phyloP scores from a whole-genome alignment of 2,113 vertebrate species.

The Neogobius melanostomus region DNA sequence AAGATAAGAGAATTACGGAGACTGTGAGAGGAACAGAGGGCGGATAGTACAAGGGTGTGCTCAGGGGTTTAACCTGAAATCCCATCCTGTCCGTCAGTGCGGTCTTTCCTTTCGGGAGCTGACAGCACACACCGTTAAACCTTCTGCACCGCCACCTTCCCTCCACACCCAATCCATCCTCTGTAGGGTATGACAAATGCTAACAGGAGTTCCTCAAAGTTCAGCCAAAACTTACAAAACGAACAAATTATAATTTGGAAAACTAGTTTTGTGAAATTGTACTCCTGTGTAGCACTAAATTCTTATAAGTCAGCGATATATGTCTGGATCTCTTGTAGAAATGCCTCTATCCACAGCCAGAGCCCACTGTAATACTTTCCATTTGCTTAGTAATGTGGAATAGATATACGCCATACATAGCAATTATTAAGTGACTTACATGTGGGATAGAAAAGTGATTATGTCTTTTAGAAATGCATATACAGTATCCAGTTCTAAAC shows the following conservation, averaged over 20 bases:
- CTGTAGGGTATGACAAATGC: slow-evolving; percentile 20
- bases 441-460: background rate
- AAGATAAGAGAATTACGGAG: slow-evolving; percentile 1
- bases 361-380: too few relatives aligned
- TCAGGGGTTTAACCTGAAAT: slow-evolving; percentile 38
- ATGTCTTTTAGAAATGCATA: background rate
- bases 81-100: slow-evolving; percentile 45
- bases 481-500: slow-evolving; percentile 54
- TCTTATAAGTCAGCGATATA: too few relatives aligned
- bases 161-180: slow-evolving; percentile 44
- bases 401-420: too few relatives aligned
- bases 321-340: too few relatives aligned
- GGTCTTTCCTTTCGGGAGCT: slow-evolving; percentile 38
- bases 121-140: slow-evolving; percentile 45
- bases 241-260: too few relatives aligned
- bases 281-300: too few relatives aligned
- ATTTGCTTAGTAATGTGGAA: too few relatives aligned
- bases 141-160: slow-evolving; percentile 28
- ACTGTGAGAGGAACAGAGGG: slow-evolving; percentile 16
- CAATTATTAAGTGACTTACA: background rate
- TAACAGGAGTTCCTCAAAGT: slow-evolving; percentile 3
- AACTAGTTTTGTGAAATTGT: too few relatives aligned
- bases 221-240: background rate
- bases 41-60: slow-evolving; percentile 25
- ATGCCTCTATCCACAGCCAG: too few relatives aligned